These are phyloP conservation scores for Chrysoperla carnea DNA, from an alignment of 1,140 invertebrate species.

Conservation along the genomic window DNA sequence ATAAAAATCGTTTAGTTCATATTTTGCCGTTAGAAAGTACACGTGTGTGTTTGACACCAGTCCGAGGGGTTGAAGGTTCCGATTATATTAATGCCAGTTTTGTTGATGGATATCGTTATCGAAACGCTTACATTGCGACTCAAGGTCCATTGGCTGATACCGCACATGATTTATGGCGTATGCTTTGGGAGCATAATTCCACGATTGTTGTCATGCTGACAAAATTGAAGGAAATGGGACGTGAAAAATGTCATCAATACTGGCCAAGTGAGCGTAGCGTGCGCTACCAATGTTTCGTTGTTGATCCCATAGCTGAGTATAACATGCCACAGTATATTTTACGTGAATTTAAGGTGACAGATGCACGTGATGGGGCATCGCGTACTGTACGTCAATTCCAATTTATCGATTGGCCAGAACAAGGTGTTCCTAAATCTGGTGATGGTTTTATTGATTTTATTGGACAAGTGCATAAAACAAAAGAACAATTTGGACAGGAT, in stretches of 20 bases:
- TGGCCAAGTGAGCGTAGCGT: constrained; percentile 96
- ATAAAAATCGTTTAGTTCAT: constrained; percentile 94
- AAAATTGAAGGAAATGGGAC: constrained; percentile 91
- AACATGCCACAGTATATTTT: constrained; percentile 99
- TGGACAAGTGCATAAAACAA: constrained; percentile 98
- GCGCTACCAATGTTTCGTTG: constrained; percentile 91
- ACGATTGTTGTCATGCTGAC: constrained; percentile 99
- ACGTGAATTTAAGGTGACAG: constrained; percentile 95
- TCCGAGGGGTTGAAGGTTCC: constrained; percentile 82
- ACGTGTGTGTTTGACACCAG: constrained; percentile 81
- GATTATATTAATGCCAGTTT: constrained; percentile 99
- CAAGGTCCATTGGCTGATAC: constrained; percentile 93
- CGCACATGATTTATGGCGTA: constrained; percentile 96
- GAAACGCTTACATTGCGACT: constrained; percentile 92
- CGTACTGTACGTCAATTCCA: constrained; percentile 96
- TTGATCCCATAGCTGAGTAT: constrained; percentile 98
- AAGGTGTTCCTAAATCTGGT: constrained; percentile 92
- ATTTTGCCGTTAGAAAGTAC: constrained; percentile 95
- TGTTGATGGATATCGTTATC: constrained; percentile 84
- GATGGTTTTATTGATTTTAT: constrained; percentile 98
- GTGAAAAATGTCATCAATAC: constrained; percentile 97
- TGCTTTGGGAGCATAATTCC: constrained; percentile 99
- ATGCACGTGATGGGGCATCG: constrained; percentile 85
- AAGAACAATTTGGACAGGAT: constrained; percentile 98
- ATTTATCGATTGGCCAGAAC: constrained; percentile 98